Evolutionary conservation across 1,140 invertebrate species (phyloP), one percentile per base, ranked within the genome.

Genomic region (Asbolus verrucosus): DNA sequence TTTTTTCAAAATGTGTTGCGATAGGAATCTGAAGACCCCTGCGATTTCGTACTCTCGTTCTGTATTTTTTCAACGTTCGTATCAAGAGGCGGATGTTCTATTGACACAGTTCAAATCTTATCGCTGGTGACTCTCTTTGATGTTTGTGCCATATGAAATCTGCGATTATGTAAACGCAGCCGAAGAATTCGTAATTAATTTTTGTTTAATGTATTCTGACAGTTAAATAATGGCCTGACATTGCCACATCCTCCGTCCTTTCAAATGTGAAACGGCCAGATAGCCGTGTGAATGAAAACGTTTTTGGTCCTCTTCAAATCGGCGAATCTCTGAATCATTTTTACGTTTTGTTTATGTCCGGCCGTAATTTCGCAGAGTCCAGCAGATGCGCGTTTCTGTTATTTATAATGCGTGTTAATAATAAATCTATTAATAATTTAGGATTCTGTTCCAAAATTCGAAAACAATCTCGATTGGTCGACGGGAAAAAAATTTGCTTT

Each of bases 261-360:
- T 15, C 27, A 30, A 30, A 8, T n/a, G n/a, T n/a, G n/a, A n/a
- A n/a, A n/a, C n/a, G n/a, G n/a, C n/a, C n/a, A n/a, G n/a, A n/a
- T n/a, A n/a, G n/a, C n/a, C n/a, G n/a, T 16, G 6, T 54, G 46
- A 54, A 54, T 54, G 46, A 54, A 54, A 19, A 16, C 27, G 18
- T 54, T 54, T n/a, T 54, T 36, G 33, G 33, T 11, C 11, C 2
- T 50, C 27, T 27, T 27, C 5, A 27, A 54, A 13, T 54, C 14
- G 1, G 39, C 16, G 13, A 16, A 41, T 21, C 3, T 4, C 43
- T 54, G 46, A 54, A 54, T 54, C 46, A 27, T 54, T 54, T n/a
- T 54, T 54, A 54, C 46, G 46, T 54, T 54, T 54, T 54, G 46
- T 54, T 54, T 54, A 54, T 54, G 46, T 54, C 46, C 46, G 46